A percentile compares a stretch with the other conserved stretches of the same genome.
phyloP scores from a whole-genome alignment of 2,888 invertebrate genomes.

The Serrognathus titanus region DNA sequence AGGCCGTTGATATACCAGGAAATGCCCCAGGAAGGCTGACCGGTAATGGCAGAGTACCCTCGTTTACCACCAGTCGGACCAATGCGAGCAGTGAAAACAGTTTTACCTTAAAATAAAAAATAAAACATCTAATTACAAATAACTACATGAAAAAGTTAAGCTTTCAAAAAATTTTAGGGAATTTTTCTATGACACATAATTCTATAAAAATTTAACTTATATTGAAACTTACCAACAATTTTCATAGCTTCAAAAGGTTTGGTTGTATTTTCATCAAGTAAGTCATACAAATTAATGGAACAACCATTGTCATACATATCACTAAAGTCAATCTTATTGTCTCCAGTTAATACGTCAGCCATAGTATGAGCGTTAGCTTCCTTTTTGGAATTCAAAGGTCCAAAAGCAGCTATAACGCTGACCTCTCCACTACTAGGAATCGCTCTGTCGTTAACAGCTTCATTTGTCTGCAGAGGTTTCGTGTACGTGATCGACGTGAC shows the following conservation, averaged over 20 bases:
- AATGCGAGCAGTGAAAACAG: constrained; percentile 69
- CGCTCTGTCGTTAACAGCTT: constrained; percentile 67
- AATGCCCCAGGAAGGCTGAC: constrained; percentile 82
- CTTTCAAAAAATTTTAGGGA: too few species aligned
- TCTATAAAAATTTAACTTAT: too few species aligned
- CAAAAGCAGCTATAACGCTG: constrained; percentile 84
- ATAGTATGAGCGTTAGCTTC: constrained; percentile 83
- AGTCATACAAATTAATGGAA: constrained; percentile 61
- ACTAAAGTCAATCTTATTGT: constrained; percentile 77
- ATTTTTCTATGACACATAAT: too few species aligned
- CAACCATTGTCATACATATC: constrained; percentile 69
- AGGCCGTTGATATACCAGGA: constrained; percentile 91
- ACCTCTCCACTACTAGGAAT: constrained; percentile 62
- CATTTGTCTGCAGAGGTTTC: constrained; percentile 73
- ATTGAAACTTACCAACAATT: constrained; percentile 50
- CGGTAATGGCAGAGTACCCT: constrained; percentile 78
- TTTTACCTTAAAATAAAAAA: constrained; percentile 48
- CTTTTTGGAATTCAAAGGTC: constrained; percentile 71
- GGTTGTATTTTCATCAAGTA: constrained; percentile 58
- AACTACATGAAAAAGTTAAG: too few species aligned
- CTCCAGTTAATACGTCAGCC: constrained; percentile 67
- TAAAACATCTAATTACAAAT: too few species aligned
- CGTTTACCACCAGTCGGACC: constrained; percentile 81
- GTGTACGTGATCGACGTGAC: constrained; percentile 77
- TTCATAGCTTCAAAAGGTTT: constrained; percentile 68